Conservation (phyloP, 2,113 vertebrate genomes). For the Pedionomus torquatus region DNA sequence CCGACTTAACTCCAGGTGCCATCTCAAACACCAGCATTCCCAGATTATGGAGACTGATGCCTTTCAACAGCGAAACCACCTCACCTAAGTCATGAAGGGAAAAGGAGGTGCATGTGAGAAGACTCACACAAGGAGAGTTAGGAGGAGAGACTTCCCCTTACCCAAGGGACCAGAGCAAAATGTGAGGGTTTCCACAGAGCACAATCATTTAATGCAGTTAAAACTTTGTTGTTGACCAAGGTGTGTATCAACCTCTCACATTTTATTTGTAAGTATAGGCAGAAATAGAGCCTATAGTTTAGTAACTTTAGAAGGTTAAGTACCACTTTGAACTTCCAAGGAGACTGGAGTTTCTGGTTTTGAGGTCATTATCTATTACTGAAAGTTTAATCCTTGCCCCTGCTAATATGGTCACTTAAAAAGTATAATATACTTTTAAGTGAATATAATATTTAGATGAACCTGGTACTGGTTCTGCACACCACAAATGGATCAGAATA, state of each 20-base stretch:
- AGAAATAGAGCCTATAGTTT: background rate
- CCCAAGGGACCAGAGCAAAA: background rate
- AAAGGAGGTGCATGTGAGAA: background rate
- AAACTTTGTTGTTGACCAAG: background rate
- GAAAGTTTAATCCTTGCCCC: background rate
- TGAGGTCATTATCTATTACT: background rate
- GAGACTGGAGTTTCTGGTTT: background rate
- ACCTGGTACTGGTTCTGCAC: background rate
- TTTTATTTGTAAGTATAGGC: background rate
- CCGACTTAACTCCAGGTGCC: background rate
- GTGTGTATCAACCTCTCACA: background rate
- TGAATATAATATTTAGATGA: background rate
- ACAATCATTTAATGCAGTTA: background rate
- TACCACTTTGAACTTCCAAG: background rate
- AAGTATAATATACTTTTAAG: too few relatives aligned
- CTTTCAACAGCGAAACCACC: background rate
- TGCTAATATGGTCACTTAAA: background rate
- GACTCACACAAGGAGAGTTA: accelerated
- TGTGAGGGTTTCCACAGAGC: background rate
- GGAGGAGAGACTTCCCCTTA: background rate
- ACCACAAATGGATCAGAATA: background rate
- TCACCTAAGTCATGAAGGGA: background rate
- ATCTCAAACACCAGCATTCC: background rate
- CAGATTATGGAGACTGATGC: background rate
- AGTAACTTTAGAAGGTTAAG: background rate